Base-by-base conservation (phyloP, 2,888 invertebrate species). In the Cheilosia soror region DNA sequence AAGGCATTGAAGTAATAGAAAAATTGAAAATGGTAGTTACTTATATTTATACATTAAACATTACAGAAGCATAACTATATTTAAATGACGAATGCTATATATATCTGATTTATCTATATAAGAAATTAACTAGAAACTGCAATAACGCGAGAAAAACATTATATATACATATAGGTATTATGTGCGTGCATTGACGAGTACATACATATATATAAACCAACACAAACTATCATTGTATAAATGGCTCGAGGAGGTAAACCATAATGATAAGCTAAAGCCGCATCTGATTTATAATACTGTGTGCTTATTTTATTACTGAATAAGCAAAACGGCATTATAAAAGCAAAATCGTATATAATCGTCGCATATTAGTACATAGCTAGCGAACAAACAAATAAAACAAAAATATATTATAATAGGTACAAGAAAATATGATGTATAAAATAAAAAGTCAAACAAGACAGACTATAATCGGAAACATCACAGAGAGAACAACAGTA, bases 21-120 rank as follows among this genome's bases (percentile, higher is more conserved):
- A 79, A 76, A 76, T 76, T 85, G 76, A 85, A 76, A 80, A 76
- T 76, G 75, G 81, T 76, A 85, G 80, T 85, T 80, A 85, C 85
- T 80, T 85, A 85, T 85, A 76, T 85, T 80, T 76, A 80, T 80
- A 85, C 57, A 72, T 77, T 68, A 58, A 63, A 78, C 49, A 81
- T 55, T 76, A 58, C 71, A 72, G 49, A 81, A 63, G 42, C 37
- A 71, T 62, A 66, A 60, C 37, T 79, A 75, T 71, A 80, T 80
- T 69, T 75, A 65, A 80, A 44, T 65, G 71, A 69, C 53, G 51
- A 69, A 73, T 65, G 68, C 78, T 82, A 77, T 47, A 60, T 42
- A 55, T 53, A 63, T 51, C 42, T 73, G 57, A 68, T 51, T 51
- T 79, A 75, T 65, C 47, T 65, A 66, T 66, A 47, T 75, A 79